Percentiles rank a stretch among this genome's conserved stretches.
phyloP scores from a whole-genome alignment of 2,888 invertebrate genomes.

The Catonia carolina region DNA sequence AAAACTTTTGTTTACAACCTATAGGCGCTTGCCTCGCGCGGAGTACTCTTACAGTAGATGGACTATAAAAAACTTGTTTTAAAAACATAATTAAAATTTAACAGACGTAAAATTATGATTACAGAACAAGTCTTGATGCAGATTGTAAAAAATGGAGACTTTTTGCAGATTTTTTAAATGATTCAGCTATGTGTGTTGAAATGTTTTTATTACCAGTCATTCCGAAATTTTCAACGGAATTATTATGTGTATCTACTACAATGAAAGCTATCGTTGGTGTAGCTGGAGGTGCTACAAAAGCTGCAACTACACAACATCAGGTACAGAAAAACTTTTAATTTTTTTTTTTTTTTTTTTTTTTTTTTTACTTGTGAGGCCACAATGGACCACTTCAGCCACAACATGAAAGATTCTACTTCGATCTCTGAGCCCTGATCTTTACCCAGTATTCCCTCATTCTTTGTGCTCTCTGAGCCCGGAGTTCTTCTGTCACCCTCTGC shows the following conservation, averaged over 20 bases:
- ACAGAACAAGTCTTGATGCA: conserved; percentile 50
- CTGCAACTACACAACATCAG: conserved; percentile 90
- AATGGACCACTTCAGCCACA: too few species aligned
- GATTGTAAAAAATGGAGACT: conserved; percentile 95
- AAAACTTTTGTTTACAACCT: too few species aligned
- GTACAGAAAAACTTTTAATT: conserved; percentile 34
- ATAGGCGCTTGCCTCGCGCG: too few species aligned
- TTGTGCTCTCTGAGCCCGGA: too few species aligned
- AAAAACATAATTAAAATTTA: neutral
- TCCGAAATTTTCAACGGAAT: conserved; percentile 43
- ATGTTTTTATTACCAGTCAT: conserved; percentile 57
- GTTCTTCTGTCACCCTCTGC: too few species aligned
- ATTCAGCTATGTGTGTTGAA: conserved; percentile 83
- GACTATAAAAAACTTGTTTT: neutral
- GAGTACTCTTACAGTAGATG: too few species aligned
- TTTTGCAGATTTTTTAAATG: conserved; percentile 89
- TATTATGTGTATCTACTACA: conserved; percentile 65
- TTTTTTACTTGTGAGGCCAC: too few species aligned
- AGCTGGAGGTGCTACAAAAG: conserved; percentile 83
- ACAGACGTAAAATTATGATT: too few species aligned
- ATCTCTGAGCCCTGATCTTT: too few species aligned
- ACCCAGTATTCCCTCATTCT: too few species aligned
- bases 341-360: neutral
- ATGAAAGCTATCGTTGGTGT: conserved; percentile 83
- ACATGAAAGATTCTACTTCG: too few species aligned